Evolutionary conservation across 2,113 vertebrate genomes (phyloP), one percentile per base, ranked within the genome.

Genomic region (Eublepharis macularius): DNA sequence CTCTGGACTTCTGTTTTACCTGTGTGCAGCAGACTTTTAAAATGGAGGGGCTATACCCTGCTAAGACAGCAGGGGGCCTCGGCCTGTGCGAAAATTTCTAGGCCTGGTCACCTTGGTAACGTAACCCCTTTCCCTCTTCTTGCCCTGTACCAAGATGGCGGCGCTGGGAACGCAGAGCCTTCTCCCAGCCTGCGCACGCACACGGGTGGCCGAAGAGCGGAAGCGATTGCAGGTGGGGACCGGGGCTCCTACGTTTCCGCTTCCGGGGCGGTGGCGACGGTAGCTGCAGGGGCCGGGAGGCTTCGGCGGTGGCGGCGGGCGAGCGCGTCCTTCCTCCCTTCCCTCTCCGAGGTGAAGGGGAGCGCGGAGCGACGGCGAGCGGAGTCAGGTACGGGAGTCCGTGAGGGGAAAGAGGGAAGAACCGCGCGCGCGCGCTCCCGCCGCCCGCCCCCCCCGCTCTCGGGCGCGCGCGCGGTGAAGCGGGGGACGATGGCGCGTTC

Each of bases 251-350:
- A 41, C 12, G 36, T 13, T 89, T 89, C 87, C 83, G 87, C 76
- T 89, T 89, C 88, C 88, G 77, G 81, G 76, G 49, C 13, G 54
- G 69, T 43, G 79, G 69, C 54, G 57, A 12, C 77, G 39, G 57
- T 29, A 41, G 72, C 51, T 29, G 60, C 65, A 73, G 73, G 19
- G 45, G 19, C 36, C 68, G 77, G 85, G 79, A 60, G 70, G 57
- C 45, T 34, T 66, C 54, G 81, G 36, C 45, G 65, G 66, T 41
- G 54, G 79, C 29, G 6, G 80, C 1, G 24, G 81, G 5, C 16
- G 87, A 72, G 34, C 54, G 66, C 69, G 51, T 75, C 43, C 60
- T 63, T 63, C 60, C 60, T 26, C 57, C 45, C 45, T 10, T 10
- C 45, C 45, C 26, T 49, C 76, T 45, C 29, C 69, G n/a, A 63